phyloP scores from a whole-genome alignment of 2,888 invertebrate species.

The Cerceris ruficornis region DNA sequence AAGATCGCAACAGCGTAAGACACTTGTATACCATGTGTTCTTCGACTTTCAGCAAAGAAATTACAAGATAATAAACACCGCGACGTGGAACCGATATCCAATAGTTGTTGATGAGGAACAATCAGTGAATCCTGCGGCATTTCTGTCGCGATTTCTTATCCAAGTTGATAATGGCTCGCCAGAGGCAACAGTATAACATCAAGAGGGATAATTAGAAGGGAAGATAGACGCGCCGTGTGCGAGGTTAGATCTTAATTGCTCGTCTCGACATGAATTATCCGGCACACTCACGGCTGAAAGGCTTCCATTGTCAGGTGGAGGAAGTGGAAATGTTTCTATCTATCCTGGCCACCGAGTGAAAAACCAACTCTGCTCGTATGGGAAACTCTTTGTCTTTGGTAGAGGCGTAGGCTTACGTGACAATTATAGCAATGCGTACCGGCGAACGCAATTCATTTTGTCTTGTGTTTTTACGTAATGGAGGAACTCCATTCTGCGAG shows the following conservation, averaged over 20 bases:
- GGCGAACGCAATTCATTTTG: slow-evolving; percentile 3
- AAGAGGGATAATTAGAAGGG: slow-evolving; percentile 55
- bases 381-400: slow-evolving; percentile 51
- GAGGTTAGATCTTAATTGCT: slow-evolving; percentile 57
- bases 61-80: slow-evolving; percentile 45
- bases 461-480: neutral
- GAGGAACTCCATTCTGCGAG: neutral
- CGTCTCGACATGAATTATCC: slow-evolving; percentile 53
- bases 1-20: slow-evolving; percentile 1
- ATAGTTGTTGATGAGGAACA: slow-evolving; percentile 24
- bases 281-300: slow-evolving; percentile 56
- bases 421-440: slow-evolving; percentile 32
- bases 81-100: slow-evolving; percentile 21
- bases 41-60: slow-evolving; percentile 36
- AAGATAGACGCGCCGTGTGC: slow-evolving; percentile 42
- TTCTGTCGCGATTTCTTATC: slow-evolving; percentile 23
- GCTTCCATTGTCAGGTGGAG: slow-evolving; percentile 59
- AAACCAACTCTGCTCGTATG: slow-evolving; percentile 41
- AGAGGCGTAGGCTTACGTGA: neutral
- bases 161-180: slow-evolving; percentile 35
- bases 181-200: slow-evolving; percentile 25
- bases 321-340: slow-evolving; percentile 58
- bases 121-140: slow-evolving; percentile 18
- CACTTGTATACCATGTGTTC: slow-evolving; percentile 9
- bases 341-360: slow-evolving; percentile 46